phyloP scores from a whole-genome alignment of 2,113 vertebrate genomes.

The Theristicus caerulescens region DNA sequence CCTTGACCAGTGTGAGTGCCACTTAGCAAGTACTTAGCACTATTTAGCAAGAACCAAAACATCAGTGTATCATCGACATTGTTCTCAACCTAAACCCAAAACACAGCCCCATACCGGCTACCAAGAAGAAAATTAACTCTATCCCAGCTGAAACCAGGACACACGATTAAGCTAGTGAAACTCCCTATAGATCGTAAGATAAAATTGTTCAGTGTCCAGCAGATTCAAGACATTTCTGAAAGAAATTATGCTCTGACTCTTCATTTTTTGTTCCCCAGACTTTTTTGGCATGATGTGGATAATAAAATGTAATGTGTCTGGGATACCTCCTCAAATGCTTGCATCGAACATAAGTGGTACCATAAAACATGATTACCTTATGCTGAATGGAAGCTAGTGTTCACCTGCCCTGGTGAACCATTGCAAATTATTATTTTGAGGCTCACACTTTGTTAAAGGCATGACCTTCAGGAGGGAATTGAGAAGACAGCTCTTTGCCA shows the following conservation, averaged over 20 bases:
- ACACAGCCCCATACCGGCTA: too few relatives aligned
- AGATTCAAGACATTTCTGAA: neutral
- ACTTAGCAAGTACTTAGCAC: too few relatives aligned
- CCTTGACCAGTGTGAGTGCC: too few relatives aligned
- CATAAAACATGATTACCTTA: neutral
- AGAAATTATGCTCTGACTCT: neutral
- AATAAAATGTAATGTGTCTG: neutral
- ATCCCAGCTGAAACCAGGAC: too few relatives aligned
- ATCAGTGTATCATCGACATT: too few relatives aligned
- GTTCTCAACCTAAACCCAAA: too few relatives aligned
- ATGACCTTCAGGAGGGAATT: neutral
- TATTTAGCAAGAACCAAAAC: too few relatives aligned
- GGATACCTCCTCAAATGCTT: neutral
- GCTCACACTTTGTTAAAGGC: neutral
- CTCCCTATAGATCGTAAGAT: neutral
- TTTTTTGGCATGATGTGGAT: rapidly evolving
- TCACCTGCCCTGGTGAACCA: neutral
- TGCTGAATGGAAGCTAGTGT: neutral
- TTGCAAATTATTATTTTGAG: neutral
- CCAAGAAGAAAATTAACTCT: too few relatives aligned
- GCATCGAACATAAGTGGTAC: rapidly evolving
- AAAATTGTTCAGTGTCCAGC: neutral
- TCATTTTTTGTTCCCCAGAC: neutral
- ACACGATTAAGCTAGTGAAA: neutral
- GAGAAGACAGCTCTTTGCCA: neutral